Base-by-base conservation (phyloP, 2,797 vertebrate genomes). In the Diplodus puntazzo region DNA sequence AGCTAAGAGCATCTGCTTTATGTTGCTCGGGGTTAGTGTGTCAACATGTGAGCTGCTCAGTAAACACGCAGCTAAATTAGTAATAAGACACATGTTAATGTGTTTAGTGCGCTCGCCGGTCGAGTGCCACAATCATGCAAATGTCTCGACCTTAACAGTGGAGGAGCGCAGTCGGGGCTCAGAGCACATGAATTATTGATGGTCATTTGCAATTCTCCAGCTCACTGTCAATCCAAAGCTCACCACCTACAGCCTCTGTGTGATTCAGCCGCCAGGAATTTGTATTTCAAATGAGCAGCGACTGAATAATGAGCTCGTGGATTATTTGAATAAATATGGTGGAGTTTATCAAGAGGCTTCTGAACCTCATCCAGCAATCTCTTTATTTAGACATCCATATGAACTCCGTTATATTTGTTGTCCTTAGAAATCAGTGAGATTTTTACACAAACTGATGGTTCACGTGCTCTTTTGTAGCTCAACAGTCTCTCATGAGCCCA, bases 211-310 rank as follows among this genome's bases (percentile, higher is more conserved):
- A 67, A 49, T 73, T 77, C 69, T 58, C 21, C 27, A 42, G 11
- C 63, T 46, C n/a, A 30, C 42, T 11, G n/a, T 42, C 46, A 67
- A 50, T 75, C 60, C 58, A 49, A n/a, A 27, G 30, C 30, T 8
- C 12, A 13, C n/a, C 46, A 79, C 25, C 58, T 54, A 8, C 52
- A 70, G 69, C 57, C 74, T 67, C 43, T 25, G 60, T 45, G 72
- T 73, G 64, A 85, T 6, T 78, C 74, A 69, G 23, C 61, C 18
- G 0, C 12, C 5, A 8, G n/a, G n/a, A 49, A 83, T 81, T 79
- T 77, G 73, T 72, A 27, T 77, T 83, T 84, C n/a, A 48, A 80
- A 82, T 80, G 74, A 82, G 70, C 75, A 16, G 16, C 10, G 12
- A 46, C 52, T 78, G 58, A 75, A 53, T 52, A 77, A 84, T 71